Percentiles rank a stretch among this genome's conserved stretches.
Conservation (phyloP, 1,140 invertebrate genomes). For the Pogonomyrmex barbatus region DNA sequence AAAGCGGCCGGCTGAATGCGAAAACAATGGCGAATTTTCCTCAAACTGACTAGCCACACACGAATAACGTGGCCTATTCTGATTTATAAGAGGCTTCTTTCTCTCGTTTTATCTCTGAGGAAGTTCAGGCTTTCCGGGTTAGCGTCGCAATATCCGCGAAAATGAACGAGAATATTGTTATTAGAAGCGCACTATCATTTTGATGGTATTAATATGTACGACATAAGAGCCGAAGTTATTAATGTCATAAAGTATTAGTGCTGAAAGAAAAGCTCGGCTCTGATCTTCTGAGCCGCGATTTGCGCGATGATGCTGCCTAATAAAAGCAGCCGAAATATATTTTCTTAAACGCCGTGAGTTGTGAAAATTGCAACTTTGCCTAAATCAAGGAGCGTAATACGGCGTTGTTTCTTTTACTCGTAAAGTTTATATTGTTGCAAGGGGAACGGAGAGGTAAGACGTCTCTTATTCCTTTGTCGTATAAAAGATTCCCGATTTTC, state of each 20-base stretch:
- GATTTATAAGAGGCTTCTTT: slow-evolving; percentile 74
- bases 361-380: not conserved
- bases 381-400: slow-evolving; percentile 22
- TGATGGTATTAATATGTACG: not conserved
- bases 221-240: not conserved
- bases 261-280: not conserved
- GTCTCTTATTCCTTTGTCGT: slow-evolving; percentile 66
- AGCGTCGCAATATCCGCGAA: slow-evolving; percentile 1
- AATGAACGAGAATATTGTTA: slow-evolving; percentile 2
- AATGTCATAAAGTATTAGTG: slow-evolving; percentile 2
- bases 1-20: slow-evolving; percentile 79
- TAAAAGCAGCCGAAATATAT: slow-evolving; percentile 12
- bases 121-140: not conserved
- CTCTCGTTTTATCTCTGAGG: slow-evolving; percentile 34
- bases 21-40: slow-evolving; percentile 84
- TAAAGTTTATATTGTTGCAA: not conserved
- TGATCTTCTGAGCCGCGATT: not conserved
- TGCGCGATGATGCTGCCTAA: not conserved
- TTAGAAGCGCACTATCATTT: not conserved
- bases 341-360: not conserved
- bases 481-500: slow-evolving; percentile 68
- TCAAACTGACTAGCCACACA: slow-evolving; percentile 77
- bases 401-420: not conserved
- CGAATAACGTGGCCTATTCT: slow-evolving; percentile 75
- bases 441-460: slow-evolving; percentile 39